phyloP scores from a whole-genome alignment of 2,888 invertebrate species.

The Melangyna quadrimaculata region DNA sequence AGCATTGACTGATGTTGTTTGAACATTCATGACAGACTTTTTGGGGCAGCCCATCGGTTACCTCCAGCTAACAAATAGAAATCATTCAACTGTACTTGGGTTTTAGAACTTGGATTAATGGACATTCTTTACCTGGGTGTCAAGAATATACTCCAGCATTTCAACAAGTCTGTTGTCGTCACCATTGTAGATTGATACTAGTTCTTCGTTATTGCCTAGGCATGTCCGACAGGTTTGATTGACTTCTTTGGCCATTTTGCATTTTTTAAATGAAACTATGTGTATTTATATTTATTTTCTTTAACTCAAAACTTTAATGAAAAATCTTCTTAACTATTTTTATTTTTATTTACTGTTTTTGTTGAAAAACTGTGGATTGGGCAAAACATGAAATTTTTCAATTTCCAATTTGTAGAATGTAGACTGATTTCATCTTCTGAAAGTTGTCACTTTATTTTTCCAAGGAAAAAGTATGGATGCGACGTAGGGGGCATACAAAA shows the following conservation, averaged over 20 bases:
- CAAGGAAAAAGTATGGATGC: background rate
- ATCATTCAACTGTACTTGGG: background rate
- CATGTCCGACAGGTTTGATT: background rate
- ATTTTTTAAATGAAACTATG: background rate
- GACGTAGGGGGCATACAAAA: background rate
- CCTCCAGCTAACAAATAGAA: background rate
- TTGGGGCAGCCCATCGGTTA: background rate
- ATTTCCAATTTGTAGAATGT: no score
- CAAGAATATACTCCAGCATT: slow-evolving; percentile 11
- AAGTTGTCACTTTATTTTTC: background rate
- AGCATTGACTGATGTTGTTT: background rate
- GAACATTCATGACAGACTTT: background rate
- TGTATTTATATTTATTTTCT: background rate
- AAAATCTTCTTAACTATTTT: background rate
- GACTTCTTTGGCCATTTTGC: background rate
- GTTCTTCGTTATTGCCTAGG: background rate
- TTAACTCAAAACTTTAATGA: background rate
- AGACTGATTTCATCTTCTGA: background rate
- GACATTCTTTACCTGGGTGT: background rate
- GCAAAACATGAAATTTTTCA: background rate
- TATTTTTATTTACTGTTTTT: background rate
- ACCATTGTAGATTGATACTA: background rate
- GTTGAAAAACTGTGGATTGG: background rate
- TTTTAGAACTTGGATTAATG: background rate
- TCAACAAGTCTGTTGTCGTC: background rate